phyloP scores from a whole-genome alignment of 2,113 vertebrate species.

The Malurus melanocephalus region DNA sequence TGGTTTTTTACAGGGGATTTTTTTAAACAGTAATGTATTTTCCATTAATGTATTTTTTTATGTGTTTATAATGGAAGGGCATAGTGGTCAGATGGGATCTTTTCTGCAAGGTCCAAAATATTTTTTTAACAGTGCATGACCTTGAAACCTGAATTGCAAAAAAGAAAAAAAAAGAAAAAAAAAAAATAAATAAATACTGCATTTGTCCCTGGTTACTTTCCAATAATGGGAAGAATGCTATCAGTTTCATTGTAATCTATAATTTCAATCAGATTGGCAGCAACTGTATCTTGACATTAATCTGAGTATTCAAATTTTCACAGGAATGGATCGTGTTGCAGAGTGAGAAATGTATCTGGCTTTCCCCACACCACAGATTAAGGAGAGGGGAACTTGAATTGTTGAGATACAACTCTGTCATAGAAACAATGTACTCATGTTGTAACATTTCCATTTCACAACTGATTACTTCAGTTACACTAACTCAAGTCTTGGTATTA shows the following conservation, averaged over 20 bases:
- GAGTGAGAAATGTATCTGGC: neutral
- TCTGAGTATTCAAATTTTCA: neutral
- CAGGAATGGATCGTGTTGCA: neutral
- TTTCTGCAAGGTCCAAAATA: neutral
- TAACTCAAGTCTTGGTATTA: neutral
- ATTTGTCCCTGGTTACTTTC: neutral
- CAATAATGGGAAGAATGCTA: neutral
- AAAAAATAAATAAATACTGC: neutral
- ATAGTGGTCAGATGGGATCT: neutral
- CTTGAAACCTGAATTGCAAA: neutral
- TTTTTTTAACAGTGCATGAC: neutral
- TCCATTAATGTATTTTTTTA: neutral
- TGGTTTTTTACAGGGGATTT: fast-evolving
- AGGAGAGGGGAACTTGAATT: neutral
- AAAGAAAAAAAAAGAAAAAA: neutral
- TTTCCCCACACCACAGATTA: neutral
- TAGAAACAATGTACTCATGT: neutral
- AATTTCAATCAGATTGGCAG: neutral
- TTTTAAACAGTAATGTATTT: neutral
- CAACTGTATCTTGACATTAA: neutral
- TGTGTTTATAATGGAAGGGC: neutral
- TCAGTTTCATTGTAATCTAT: neutral
- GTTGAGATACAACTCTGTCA: neutral
- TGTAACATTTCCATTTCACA: neutral
- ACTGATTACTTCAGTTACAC: neutral